Base-by-base conservation (phyloP, 1,140 invertebrate genomes). In the Pseudomyrmex gracilis region DNA sequence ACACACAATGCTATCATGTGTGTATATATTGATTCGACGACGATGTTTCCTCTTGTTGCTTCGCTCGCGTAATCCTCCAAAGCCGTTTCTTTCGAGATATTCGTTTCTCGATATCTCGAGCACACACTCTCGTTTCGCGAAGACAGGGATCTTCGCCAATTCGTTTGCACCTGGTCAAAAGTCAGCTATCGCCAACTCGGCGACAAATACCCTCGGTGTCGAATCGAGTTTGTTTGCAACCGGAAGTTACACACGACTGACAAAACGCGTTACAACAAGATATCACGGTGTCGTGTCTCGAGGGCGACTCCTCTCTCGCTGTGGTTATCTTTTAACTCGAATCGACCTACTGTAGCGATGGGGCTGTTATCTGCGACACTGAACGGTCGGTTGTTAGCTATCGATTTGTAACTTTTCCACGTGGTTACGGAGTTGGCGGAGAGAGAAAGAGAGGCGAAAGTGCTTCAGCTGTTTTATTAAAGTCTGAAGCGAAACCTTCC, bases 21-120 rank as follows among this genome's bases (percentile, higher is more conserved):
- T 24, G 15, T 17, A 57, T 43, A 43, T 68, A 64, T 77, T 73
- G 63, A 77, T 45, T 77, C 51, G 51, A 74, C 24, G 60, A 76
- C 43, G 43, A 9, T 57, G 22, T 34, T 60, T 63, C 57, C 22
- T 24, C 70, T 53, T 49, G 17, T 51, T 49, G 15, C 15, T 68
- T 63, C 49, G 15, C 20, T 45, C 12, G 20, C 10, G 55, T 76
- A 83, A 82, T 24, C 53, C 45, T 34, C 45, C 47, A 0, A 34
- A 68, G 55, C 61, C 64, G 47, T 8, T 43, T 58, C 15, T 22
- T 22, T 45, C 34, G 55, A 53, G 67, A 57, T 45, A 17, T 43
- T 85, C 71, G 45, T 78, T 34, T 22, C 47, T 57, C 22, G 82
- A 58, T 78, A 84, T 80, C 60, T 83, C 34, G 77, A 51, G 53